These are phyloP conservation scores for Eupithecia centaureata DNA, from an alignment of 2,888 invertebrate genomes.

Conservation along the genomic window DNA sequence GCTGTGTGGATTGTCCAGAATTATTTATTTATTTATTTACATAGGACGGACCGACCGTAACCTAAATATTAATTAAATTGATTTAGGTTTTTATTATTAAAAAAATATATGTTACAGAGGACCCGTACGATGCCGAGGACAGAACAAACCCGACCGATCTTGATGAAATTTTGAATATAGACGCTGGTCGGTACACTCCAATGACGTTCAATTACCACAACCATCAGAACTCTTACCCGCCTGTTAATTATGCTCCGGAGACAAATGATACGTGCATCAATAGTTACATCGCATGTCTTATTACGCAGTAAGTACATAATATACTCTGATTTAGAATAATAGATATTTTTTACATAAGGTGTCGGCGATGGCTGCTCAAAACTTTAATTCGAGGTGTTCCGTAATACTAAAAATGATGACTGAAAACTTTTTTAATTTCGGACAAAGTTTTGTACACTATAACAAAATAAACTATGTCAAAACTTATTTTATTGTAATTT, in stretches of 20 bases:
- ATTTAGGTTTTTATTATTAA: no score
- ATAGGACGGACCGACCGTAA: no score
- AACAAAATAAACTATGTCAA: no score
- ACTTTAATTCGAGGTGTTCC: no score
- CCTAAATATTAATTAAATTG: no score
- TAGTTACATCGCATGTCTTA: conserved; percentile 5
- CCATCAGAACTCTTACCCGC: background rate
- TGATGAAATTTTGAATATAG: background rate
- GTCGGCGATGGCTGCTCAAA: no score
- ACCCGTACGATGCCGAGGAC: conserved; percentile 3
- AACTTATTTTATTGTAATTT: no score
- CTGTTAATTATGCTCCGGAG: background rate
- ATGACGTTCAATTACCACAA: background rate
- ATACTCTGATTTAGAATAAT: background rate
- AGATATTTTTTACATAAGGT: no score
- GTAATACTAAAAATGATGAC: no score
- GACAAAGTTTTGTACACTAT: no score
- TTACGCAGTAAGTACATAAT: background rate
- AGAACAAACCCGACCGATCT: background rate
- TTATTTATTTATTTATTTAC: no score
- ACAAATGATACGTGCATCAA: background rate
- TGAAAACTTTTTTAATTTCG: background rate
- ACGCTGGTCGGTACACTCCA: background rate
- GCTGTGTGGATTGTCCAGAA: no score
- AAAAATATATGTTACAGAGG: background rate